Evolutionary conservation across 1,140 invertebrate genomes (phyloP).

Genomic region (Conopomorpha cramerella): DNA sequence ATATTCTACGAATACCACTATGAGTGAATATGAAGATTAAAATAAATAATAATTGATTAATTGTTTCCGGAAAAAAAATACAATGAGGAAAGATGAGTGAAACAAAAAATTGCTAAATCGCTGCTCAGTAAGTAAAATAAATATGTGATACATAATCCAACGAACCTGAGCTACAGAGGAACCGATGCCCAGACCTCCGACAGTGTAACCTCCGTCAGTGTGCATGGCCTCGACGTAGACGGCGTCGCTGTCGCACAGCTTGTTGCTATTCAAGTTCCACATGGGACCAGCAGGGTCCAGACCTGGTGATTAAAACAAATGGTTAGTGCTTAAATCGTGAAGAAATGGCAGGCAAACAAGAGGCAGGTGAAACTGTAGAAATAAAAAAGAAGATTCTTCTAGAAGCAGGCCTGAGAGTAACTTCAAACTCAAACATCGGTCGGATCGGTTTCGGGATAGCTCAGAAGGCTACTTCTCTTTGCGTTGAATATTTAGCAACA

Average conservation of each 20-base stretch:
- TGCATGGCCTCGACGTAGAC: constrained; percentile 75
- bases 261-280: constrained; percentile 56
- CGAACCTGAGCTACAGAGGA: constrained; percentile 54
- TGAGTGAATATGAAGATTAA: too few relatives aligned
- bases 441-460: too few relatives aligned
- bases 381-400: too few relatives aligned
- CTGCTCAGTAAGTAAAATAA: neutral
- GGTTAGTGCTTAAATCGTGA: constrained; percentile 12
- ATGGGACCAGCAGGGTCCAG: constrained; percentile 72
- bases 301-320: constrained; percentile 55
- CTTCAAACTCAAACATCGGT: too few relatives aligned
- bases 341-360: neutral
- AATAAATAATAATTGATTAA: too few relatives aligned
- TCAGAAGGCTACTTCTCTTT: neutral
- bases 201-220: constrained; percentile 65
- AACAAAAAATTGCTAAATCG: too few relatives aligned
- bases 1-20: too few relatives aligned
- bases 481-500: neutral
- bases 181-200: constrained; percentile 65
- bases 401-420: too few relatives aligned
- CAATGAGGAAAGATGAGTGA: too few relatives aligned
- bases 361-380: neutral
- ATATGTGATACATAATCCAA: neutral
- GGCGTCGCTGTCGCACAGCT: constrained; percentile 58
- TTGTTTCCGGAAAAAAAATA: too few relatives aligned